Evolutionary conservation across 2,888 invertebrate genomes (phyloP).

Genomic region (Diplazon laetatorius): DNA sequence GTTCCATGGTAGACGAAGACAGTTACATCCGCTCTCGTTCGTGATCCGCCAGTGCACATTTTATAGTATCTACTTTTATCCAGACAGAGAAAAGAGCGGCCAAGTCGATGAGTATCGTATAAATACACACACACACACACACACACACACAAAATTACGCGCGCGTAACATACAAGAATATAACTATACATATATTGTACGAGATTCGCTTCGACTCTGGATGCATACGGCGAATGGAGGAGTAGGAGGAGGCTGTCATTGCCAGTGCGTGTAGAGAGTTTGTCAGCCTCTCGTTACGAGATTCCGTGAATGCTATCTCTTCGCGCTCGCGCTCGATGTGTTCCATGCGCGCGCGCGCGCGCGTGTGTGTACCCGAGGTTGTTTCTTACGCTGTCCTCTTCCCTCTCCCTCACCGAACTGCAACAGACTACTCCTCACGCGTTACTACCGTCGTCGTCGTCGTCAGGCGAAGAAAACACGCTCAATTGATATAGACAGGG

Average conservation of each 20-base stretch:
- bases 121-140: constrained; percentile 16
- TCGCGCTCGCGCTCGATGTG: constrained; percentile 40
- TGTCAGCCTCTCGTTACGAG: constrained; percentile 74
- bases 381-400: constrained; percentile 13
- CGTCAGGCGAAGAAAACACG: constrained; percentile 67
- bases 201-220: constrained; percentile 37
- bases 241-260: constrained; percentile 59
- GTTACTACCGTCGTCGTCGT: constrained; percentile 41
- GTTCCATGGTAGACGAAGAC: constrained; percentile 21
- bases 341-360: constrained; percentile 21
- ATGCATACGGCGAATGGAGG: constrained; percentile 49
- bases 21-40: constrained; percentile 18
- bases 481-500: constrained; percentile 72
- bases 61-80: constrained; percentile 57
- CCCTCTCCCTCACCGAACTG: constrained; percentile 10
- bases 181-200: constrained; percentile 40
- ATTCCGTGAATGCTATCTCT: constrained; percentile 76
- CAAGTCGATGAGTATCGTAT: constrained; percentile 39
- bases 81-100: constrained; percentile 29
- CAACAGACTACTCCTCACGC: constrained; percentile 34
- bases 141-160: constrained; percentile 19
- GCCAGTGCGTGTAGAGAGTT: constrained; percentile 66
- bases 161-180: constrained; percentile 18
- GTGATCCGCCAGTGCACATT: constrained; percentile 30
- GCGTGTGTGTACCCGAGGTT: constrained; percentile 25